Evolutionary conservation across 2,797 vertebrate species (phyloP), one percentile per base, ranked within the genome.

Genomic region (Cyprinella venusta): DNA sequence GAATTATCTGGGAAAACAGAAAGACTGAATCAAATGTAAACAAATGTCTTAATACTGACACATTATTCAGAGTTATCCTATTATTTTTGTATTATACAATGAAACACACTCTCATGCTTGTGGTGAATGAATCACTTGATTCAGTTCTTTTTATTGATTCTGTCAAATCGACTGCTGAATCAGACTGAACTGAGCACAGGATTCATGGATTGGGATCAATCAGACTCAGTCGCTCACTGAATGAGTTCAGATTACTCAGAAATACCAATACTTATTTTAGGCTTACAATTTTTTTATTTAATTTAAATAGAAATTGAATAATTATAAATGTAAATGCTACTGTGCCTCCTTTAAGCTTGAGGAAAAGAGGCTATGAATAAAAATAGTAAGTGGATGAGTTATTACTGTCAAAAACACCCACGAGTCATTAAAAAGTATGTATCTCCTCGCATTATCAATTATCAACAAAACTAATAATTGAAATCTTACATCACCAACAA

Each of bases 391-490:
- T 70, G 13, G 7, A 33, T 18, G 40, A 81, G 40, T 61, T 69
- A 69, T 56, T 71, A 4, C 5, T 12, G n/a, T 71, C 19, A 33
- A 18, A 40, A 56, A 50, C 79, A 81, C 79, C 79, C 69, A 63
- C 71, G 40, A 71, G 26, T 72, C 38, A 63, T 19, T 38, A 50
- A 81, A 45, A 45, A 8, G 7, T 3, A n/a, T 71, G 33, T 71
- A 71, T 81, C 26, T 45, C 13, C 68, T 48, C 0, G 8, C 40
- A 48, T 80, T 71, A 61, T 26, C 38, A 54, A 67, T n/a, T n/a
- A n/a, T n/a, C 76, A 79, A 24, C 38, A 4, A 30, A 61, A 24
- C 40, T 63, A 81, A 63, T 81, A 6, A 72, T n/a, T 30, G 5
- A 70, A 70, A 40, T 71, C 2, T 48, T 59, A 52, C 61, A 56